Evolutionary conservation across 1,140 invertebrate species (phyloP), one percentile per base, ranked within the genome.

Genomic region (Argopecten irradians): DNA sequence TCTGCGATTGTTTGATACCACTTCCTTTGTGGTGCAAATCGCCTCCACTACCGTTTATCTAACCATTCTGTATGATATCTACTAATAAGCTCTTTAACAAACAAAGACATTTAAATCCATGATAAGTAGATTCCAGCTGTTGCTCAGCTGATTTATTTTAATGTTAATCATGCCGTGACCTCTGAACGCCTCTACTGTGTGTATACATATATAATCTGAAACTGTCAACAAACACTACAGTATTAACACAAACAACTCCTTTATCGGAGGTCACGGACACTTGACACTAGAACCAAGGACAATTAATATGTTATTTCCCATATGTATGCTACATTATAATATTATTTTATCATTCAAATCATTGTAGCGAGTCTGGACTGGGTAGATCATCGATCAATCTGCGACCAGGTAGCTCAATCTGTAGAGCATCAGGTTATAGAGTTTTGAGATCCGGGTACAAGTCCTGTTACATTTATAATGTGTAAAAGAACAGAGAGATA

Each of bases 81-180:
- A 71, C n/a, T 28, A 71, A 28, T 71, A 71, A 71, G 55, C 55
- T 71, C 55, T 71, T 71, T 71, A n/a, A 22, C 55, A 71, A 71
- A 71, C 55, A 71, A 71, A 71, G 55, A 71, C 55, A n/a, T n/a
- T 71, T 71, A 28, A 71, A 28, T 3, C n/a, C 2, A 3, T n/a
- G 55, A 71, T 5, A 71, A 71, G 55, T 71, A 28, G 2, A 1
- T 5, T 28, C n/a, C 55, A 71, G 22, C 55, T 28, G 55, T 71
- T 28, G 16, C 55, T 28, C 22, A 28, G 55, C 55, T 71, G 43
- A 71, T 28, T 28, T 71, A 22, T 55, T 55, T 28, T 11, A 46
- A 71, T 39, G n/a, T 22, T 7, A 28, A 71, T 28, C 55, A 71
- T n/a, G n/a, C n/a, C 7, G 43, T 28, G 55, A 71, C 55, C 55